Percentiles rank a stretch among this genome's conserved stretches.
Evolutionary conservation across 2,113 vertebrate genomes (phyloP).

Genomic region (Stigmatopora nigra): DNA sequence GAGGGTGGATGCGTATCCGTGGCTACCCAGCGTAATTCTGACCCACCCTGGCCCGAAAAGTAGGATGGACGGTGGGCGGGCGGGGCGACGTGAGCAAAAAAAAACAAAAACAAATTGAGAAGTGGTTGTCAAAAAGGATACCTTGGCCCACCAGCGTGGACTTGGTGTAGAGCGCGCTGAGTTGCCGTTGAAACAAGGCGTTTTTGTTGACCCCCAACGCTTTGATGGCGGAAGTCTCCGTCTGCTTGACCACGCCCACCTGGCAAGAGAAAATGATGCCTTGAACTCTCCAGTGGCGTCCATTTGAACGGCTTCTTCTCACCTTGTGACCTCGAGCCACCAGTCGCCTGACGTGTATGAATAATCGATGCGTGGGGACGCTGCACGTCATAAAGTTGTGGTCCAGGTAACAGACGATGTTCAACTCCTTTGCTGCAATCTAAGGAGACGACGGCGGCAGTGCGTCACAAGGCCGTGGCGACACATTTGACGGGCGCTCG

Average conservation of each 20-base stretch:
- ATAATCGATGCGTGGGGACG: conserved; percentile 87
- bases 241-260: conserved; percentile 96
- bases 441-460: conserved; percentile 22
- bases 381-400: conserved; percentile 98
- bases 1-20: too few relatives aligned
- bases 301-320: background rate
- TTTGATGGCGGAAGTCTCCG: conserved; percentile 90
- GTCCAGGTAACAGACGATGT: conserved; percentile 87
- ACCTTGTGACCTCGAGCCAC: conserved; percentile 96
- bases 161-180: conserved; percentile 91
- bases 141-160: conserved; percentile 96
- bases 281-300: too few relatives aligned
- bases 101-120: too few relatives aligned
- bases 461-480: too few relatives aligned
- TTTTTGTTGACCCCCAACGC: conserved; percentile 84
- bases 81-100: too few relatives aligned
- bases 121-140: conserved; percentile 68
- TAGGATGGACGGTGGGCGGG: too few relatives aligned
- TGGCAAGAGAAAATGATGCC: conserved; percentile 43
- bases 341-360: conserved; percentile 86
- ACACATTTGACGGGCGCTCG: too few relatives aligned
- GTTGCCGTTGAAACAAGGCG: conserved; percentile 81
- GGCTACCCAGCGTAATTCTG: too few relatives aligned
- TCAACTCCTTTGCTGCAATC: conserved; percentile 87
- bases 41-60: too few relatives aligned